A percentile compares a stretch with the other conserved stretches of the same genome.
These are phyloP conservation scores for Silvanus unidentatus DNA, from an alignment of 2,888 invertebrate genomes.

Conservation along the genomic window DNA sequence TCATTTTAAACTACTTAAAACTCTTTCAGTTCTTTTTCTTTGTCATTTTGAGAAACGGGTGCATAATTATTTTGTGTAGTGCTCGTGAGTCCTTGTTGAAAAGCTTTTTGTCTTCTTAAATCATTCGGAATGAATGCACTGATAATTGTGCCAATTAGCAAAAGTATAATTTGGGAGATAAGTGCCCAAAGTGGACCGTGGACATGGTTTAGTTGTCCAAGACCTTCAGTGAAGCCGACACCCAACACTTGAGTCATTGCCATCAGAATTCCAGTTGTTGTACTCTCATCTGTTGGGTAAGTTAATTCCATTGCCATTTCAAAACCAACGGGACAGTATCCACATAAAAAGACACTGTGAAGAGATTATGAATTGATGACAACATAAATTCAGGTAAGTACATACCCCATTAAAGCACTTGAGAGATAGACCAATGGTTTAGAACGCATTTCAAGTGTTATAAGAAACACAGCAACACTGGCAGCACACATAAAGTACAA, in stretches of 20 bases:
- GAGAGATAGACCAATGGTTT: slow-evolving; percentile 17
- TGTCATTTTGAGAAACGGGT: not conserved
- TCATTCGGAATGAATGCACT: slow-evolving; percentile 28
- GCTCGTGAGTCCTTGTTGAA: not conserved
- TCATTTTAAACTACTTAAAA: too few species aligned
- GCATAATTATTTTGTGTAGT: not conserved
- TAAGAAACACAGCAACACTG: slow-evolving; percentile 18
- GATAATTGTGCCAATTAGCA: slow-evolving; percentile 26
- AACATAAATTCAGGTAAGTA: slow-evolving; percentile 4
- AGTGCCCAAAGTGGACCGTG: slow-evolving; percentile 30
- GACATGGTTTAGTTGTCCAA: slow-evolving; percentile 22
- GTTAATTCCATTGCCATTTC: slow-evolving; percentile 29
- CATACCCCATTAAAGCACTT: slow-evolving; percentile 20
- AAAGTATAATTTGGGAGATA: slow-evolving; percentile 18
- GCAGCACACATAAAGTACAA: slow-evolving; percentile 18
- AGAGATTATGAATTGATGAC: not conserved
- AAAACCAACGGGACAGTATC: slow-evolving; percentile 28
- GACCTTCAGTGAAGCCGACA: slow-evolving; percentile 18
- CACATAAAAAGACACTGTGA: slow-evolving; percentile 24
- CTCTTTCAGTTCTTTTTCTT: not conserved
- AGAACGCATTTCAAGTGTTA: slow-evolving; percentile 17
- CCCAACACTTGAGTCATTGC: slow-evolving; percentile 25
- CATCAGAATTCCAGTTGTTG: slow-evolving; percentile 25
- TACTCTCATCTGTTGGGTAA: slow-evolving; percentile 26
- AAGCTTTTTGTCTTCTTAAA: slow-evolving; percentile 25